Percentiles rank a stretch among this genome's conserved stretches.
phyloP scores from a whole-genome alignment of 2,888 invertebrate species.

The Drosophila formosana region DNA sequence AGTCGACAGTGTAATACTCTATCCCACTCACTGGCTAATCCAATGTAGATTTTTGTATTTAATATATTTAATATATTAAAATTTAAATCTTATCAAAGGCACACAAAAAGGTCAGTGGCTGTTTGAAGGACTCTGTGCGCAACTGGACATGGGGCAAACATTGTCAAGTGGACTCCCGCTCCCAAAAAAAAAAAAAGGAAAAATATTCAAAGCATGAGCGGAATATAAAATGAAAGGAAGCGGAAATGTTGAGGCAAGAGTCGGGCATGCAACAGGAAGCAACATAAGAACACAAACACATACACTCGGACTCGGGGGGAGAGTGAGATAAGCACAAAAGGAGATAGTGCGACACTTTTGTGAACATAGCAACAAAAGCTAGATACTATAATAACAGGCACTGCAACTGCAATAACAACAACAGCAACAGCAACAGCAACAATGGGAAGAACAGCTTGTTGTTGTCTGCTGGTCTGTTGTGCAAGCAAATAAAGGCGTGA shows the following conservation, averaged over 20 bases:
- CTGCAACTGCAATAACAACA: slow-evolving; percentile 33
- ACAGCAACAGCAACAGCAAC: slow-evolving; percentile 21
- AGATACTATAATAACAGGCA: slow-evolving; percentile 67
- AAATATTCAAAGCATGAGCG: slow-evolving; percentile 14
- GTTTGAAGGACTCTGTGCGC: slow-evolving; percentile 8
- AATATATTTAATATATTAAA: neutral
- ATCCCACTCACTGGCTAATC: too few species aligned
- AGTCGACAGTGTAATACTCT: too few species aligned
- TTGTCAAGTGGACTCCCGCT: slow-evolving; percentile 24
- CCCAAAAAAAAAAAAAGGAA: slow-evolving; percentile 21
- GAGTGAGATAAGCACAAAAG: slow-evolving; percentile 17
- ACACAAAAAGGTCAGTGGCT: slow-evolving; percentile 9
- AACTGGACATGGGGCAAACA: slow-evolving; percentile 26
- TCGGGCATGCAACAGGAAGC: slow-evolving; percentile 66
- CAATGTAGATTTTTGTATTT: too few species aligned
- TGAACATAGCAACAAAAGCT: slow-evolving; percentile 62
- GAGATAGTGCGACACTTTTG: slow-evolving; percentile 58
- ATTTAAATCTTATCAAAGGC: neutral
- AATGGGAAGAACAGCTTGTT: slow-evolving; percentile 38
- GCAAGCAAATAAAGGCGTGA: slow-evolving; percentile 72
- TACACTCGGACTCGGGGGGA: slow-evolving; percentile 4
- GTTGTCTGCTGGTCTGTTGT: slow-evolving; percentile 53
- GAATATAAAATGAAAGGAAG: slow-evolving; percentile 67
- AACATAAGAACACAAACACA: slow-evolving; percentile 25
- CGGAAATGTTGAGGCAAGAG: slow-evolving; percentile 71